Evolutionary conservation across 1,140 invertebrate species (phyloP), one percentile per base, ranked within the genome.

Genomic region (Calephelis nemesis): DNA sequence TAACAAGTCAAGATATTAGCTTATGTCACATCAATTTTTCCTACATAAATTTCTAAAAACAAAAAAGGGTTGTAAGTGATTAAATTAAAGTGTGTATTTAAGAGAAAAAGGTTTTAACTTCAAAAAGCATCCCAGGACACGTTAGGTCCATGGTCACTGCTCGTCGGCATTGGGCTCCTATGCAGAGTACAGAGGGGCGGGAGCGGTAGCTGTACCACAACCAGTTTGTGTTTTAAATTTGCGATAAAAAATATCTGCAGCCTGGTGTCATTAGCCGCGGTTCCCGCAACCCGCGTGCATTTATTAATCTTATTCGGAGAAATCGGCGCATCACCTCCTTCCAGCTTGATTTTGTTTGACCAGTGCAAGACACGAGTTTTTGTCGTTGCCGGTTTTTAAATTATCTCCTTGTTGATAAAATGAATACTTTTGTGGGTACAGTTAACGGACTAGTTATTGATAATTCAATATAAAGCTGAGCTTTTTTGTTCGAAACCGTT

Each of bases 291-390:
- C 80, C 82, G 80, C 79, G 75, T 87, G 84, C 81, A 87, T 89
- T 87, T 87, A 86, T 89, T 87, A 86, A 86, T 85, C 81, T 87
- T 85, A 85, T 87, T 89, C 87, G 84, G 82, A 85, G 87, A 89
- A 87, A 87, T 87, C 87, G 82, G 79, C 86, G 84, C 86, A 86
- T 86, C 83, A 79, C 77, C 76, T 75, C 76, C 62, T 65, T 54
- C 76, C 73, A 73, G 74, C 65, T 19, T 45, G 52, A 58, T 52
- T 58, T 66, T 58, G 50, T 52, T 54, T 52, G 65, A 42, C 45
- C 65, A 54, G 54, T 66, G 65, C 65, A 66, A 19, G 50, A 66
- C 65, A 66, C 54, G 65, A 60, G 54, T 66, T 66, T 66, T 66
- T 66, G 49, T 52, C 42, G 49, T 39, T 70, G 47, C 47, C 68